These are phyloP conservation scores for Pyrrhosoma nymphula DNA, from an alignment of 2,888 invertebrate genomes.

Conservation along the genomic window DNA sequence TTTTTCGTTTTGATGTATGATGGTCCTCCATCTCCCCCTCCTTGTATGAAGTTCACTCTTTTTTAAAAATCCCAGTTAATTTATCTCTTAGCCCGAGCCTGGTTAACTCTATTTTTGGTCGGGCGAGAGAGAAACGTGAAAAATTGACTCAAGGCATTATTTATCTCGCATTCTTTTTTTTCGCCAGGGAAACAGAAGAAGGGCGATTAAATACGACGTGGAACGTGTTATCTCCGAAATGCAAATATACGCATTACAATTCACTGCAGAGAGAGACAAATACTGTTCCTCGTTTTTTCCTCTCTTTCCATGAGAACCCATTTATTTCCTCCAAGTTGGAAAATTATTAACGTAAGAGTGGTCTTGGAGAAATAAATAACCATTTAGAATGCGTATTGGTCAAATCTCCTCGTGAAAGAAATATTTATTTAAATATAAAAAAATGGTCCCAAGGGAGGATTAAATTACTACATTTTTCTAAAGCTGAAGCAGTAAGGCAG, in stretches of 20 bases:
- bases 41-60: slow-evolving; percentile 32
- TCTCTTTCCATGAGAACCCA: background rate
- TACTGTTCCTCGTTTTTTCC: background rate
- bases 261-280: slow-evolving; percentile 28
- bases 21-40: slow-evolving; percentile 33
- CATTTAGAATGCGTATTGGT: background rate
- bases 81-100: slow-evolving; percentile 20
- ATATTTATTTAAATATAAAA: background rate
- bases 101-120: slow-evolving; percentile 36
- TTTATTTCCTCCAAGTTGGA: background rate
- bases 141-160: slow-evolving; percentile 46
- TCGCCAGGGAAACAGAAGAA: background rate
- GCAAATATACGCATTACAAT: slow-evolving; percentile 33
- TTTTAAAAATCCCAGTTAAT: slow-evolving; percentile 50
- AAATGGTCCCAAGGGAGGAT: background rate
- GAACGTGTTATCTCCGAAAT: slow-evolving; percentile 20
- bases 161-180: background rate
- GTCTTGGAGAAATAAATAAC: background rate
- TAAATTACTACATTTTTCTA: background rate
- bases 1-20: slow-evolving; percentile 26
- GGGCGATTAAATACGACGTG: slow-evolving; percentile 12
- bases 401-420: background rate
- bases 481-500: background rate
- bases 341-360: slow-evolving; percentile 10
- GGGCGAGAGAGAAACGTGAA: background rate